Evolutionary conservation across 2,888 invertebrate species (phyloP).

Genomic region (Pogonocherus hispidulus): DNA sequence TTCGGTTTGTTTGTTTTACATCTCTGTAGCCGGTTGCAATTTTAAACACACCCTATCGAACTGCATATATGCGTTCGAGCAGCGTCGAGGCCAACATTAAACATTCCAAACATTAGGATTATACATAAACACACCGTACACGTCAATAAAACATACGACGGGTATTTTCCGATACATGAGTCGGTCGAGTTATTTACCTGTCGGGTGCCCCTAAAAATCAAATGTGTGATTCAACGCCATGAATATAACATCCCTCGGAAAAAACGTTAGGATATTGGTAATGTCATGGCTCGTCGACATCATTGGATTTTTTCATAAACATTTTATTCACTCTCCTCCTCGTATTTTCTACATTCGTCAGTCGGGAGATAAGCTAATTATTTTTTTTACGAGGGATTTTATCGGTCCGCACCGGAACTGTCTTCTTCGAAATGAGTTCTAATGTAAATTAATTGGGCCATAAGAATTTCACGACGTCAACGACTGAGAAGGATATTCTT

Average conservation of each 20-base stretch:
- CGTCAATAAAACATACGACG: conserved; percentile 22
- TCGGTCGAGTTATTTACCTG: conserved; percentile 23
- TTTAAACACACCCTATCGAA: conserved; percentile 28
- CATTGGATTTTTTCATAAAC: conserved; percentile 3
- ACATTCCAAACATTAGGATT: conserved; percentile 6
- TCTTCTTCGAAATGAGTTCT: neutral
- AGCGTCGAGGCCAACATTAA: conserved; percentile 4
- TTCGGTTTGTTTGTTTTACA: conserved; percentile 5
- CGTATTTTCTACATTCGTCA: neutral
- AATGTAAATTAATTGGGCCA: neutral
- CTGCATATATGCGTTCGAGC: conserved; percentile 8
- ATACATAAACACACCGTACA: neutral
- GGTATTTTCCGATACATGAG: conserved; percentile 11
- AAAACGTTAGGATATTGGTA: too few species aligned
- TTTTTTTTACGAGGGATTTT: conserved; percentile 4
- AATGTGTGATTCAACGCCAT: conserved; percentile 18
- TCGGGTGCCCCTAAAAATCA: conserved; percentile 13
- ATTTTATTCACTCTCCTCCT: neutral
- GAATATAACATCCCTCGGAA: conserved; percentile 10
- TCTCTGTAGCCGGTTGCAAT: conserved; percentile 22
- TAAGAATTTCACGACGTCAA: neutral
- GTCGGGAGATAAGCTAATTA: neutral
- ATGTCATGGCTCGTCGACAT: neutral
- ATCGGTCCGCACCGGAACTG: neutral
- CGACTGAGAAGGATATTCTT: neutral